These are phyloP conservation scores for Lasioglossum marginatum DNA, from an alignment of 2,888 invertebrate genomes.

Conservation along the genomic window DNA sequence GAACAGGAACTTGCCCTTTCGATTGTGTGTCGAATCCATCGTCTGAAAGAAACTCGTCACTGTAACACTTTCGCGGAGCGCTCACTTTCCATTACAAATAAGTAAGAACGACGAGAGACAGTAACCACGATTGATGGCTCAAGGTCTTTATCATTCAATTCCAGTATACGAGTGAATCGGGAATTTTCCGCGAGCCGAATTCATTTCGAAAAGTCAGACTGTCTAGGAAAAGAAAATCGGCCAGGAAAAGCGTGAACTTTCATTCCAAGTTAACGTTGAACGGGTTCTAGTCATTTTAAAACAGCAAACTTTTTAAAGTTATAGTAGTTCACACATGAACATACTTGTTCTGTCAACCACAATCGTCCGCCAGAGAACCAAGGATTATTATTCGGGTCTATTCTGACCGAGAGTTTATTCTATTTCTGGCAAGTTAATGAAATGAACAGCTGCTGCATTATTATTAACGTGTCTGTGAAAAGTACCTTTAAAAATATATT, in stretches of 20 bases:
- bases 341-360: no score
- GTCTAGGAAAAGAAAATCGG: background rate
- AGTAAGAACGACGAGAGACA: conserved; percentile 72
- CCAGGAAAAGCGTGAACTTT: background rate
- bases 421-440: no score
- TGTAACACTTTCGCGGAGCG: conserved; percentile 33
- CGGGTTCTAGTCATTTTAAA: background rate
- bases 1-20: conserved; percentile 89
- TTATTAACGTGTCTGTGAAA: no score
- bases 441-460: no score
- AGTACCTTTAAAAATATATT: no score
- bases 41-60: conserved; percentile 66
- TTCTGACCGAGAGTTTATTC: no score
- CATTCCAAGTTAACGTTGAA: background rate
- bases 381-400: no score
- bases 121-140: conserved; percentile 78
- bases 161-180: conserved; percentile 20
- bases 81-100: conserved; percentile 72
- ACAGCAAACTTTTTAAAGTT: background rate
- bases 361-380: no score
- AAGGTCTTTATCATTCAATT: conserved; percentile 71
- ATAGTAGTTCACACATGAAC: no score
- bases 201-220: background rate
- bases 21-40: conserved; percentile 81
- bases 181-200: conserved; percentile 2